A percentile compares a stretch with the other conserved stretches of the same genome.
phyloP scores from a whole-genome alignment of 2,797 vertebrate species.

The Lacerta viridis region DNA sequence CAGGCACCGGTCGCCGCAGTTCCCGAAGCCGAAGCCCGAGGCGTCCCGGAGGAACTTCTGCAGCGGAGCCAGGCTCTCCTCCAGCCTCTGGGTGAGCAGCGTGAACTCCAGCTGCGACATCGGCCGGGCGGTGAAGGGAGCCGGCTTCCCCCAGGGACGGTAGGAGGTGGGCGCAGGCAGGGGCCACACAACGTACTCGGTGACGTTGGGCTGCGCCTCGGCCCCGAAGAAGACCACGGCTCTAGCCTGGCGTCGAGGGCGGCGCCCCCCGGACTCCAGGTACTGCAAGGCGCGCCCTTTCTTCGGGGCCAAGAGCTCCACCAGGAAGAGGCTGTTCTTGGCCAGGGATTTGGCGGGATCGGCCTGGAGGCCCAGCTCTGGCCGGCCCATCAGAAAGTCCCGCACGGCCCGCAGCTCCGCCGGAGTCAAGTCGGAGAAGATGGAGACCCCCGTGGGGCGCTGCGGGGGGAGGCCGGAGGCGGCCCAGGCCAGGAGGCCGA shows the following conservation, averaged over 20 bases:
- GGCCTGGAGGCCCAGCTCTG: slow-evolving; percentile 81
- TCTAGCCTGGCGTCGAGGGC: slow-evolving; percentile 85
- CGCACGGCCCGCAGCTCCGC: slow-evolving; percentile 85
- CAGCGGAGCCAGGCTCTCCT: slow-evolving; percentile 73
- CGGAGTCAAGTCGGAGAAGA: slow-evolving; percentile 88
- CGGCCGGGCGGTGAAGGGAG: slow-evolving; percentile 86
- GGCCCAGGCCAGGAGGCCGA: accelerated
- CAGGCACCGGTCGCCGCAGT: slow-evolving; percentile 87
- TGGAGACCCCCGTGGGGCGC: slow-evolving; percentile 54
- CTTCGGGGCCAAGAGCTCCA: slow-evolving; percentile 89
- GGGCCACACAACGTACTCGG: slow-evolving; percentile 90
- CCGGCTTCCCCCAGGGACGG: slow-evolving; percentile 57
- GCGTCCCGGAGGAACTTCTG: slow-evolving; percentile 82
- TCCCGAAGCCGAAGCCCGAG: slow-evolving; percentile 85
- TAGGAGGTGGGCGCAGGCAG: slow-evolving; percentile 84
- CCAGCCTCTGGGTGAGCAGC: slow-evolving; percentile 75
- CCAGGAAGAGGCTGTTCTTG: slow-evolving; percentile 89
- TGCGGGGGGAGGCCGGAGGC: accelerated
- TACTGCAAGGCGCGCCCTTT: slow-evolving; percentile 86
- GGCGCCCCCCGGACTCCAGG: slow-evolving; percentile 81
- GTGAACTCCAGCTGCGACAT: slow-evolving; percentile 80
- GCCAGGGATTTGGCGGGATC: not conserved
- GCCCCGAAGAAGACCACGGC: slow-evolving; percentile 89
- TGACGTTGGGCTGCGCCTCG: slow-evolving; percentile 86
- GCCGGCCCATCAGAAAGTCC: slow-evolving; percentile 82